Evolutionary conservation across 2,113 vertebrate genomes (phyloP), one percentile per base, ranked within the genome.

Genomic region (Suncus etruscus): DNA sequence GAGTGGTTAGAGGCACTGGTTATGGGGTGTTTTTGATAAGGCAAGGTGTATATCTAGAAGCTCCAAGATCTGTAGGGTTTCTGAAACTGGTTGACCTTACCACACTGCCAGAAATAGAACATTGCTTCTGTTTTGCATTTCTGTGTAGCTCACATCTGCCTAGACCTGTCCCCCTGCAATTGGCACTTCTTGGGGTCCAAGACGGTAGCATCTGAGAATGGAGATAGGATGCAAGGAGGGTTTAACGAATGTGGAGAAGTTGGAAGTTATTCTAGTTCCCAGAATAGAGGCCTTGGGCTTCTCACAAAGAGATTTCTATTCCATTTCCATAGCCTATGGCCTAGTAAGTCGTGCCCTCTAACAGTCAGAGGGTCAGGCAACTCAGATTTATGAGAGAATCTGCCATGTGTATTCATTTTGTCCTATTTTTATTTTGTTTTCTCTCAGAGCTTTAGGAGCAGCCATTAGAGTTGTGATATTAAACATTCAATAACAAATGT

Each of bases 391-490:
- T 39, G 61, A n/a, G 66, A 47, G 84, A n/a, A 11, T 1, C 54
- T 45, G 27, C 31, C 47, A 3, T 39, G 29, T 72, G 48, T 68
- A 25, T 69, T 63, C 89, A 47, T 50, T 81, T 81, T 76, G 18
- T 74, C 51, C 77, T 86, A 31, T 50, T 81, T 81, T 70, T 14
- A 61, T 69, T 82, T 70, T 87, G 39, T 65, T 87, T 78, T 75
- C 54, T 81, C 54, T 88, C 39, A 48, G 70, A 75, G 29, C 8
- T 5, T 79, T 54, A 31, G 61, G 69, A 29, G 27, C 61, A 31
- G 4, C 24, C 25, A 75, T 50, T 63, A 22, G n/a, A 81, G 11
- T 82, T 58, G 25, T 31, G 77, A 78, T 45, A 66, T n/a, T 76
- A 82, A 82, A 45, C 47, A 78, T 47, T 88, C 48, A 90, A 32